phyloP scores from a whole-genome alignment of 2,797 vertebrate genomes.

The Delichon dasypus region DNA sequence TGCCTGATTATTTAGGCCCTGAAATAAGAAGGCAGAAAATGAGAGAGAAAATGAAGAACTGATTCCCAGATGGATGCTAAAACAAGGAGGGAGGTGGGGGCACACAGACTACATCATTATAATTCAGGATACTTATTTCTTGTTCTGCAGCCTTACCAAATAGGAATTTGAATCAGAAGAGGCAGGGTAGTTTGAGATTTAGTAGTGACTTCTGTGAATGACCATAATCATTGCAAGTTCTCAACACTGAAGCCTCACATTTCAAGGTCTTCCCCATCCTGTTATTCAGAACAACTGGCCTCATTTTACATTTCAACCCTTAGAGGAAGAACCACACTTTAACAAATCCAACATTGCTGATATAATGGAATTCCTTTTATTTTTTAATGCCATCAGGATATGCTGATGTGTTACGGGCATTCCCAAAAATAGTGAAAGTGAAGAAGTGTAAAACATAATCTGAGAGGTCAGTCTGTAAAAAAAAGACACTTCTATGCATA shows the following conservation, averaged over 20 bases:
- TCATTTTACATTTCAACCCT: not conserved
- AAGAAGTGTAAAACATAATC: not conserved
- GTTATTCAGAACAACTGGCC: not conserved
- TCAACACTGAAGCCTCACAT: not conserved
- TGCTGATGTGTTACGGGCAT: not conserved
- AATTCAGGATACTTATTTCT: conserved; percentile 41
- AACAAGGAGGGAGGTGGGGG: not conserved
- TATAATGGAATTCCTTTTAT: not conserved
- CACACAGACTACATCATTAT: not conserved
- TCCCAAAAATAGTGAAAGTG: not conserved
- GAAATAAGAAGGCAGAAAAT: conserved; percentile 48
- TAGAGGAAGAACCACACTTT: not conserved
- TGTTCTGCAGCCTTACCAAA: not conserved
- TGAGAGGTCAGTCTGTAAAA: not conserved
- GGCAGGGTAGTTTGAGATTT: not conserved
- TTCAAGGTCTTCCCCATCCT: not conserved
- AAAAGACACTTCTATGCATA: not conserved
- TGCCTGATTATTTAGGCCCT: conserved; percentile 23
- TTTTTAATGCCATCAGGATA: not conserved
- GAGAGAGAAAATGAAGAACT: conserved; percentile 37
- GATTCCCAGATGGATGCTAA: conserved; percentile 54
- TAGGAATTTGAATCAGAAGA: conserved; percentile 1
- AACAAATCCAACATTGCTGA: not conserved
- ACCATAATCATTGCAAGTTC: not conserved
- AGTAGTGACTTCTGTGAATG: not conserved